phyloP scores from a whole-genome alignment of 1,140 invertebrate genomes.

The Chlorops oryzae region DNA sequence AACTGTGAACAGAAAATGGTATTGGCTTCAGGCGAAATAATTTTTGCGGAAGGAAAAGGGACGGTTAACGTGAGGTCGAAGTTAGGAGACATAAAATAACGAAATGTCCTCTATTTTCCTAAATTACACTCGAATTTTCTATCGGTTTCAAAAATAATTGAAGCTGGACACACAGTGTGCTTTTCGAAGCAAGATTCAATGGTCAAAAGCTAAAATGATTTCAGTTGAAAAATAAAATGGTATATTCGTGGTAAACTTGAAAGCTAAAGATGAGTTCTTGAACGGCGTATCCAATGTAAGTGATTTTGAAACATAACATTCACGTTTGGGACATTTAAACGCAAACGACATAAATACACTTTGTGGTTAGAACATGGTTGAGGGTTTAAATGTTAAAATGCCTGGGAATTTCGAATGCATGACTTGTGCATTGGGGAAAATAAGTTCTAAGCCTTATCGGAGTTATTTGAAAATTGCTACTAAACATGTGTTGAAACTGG shows the following conservation, averaged over 20 bases:
- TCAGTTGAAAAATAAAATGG: no score
- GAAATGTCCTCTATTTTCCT: conserved; percentile 9
- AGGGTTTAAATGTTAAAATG: background rate
- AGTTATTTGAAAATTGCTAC: background rate
- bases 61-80: no score
- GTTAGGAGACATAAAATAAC: no score
- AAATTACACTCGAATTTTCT: conserved; percentile 12
- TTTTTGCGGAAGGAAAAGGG: conserved; percentile 6
- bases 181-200: conserved; percentile 1
- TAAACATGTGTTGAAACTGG: conserved; percentile 5
- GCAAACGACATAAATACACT: no score
- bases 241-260: no score
- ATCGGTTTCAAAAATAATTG: conserved; percentile 7
- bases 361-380: background rate
- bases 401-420: background rate
- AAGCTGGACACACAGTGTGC: background rate
- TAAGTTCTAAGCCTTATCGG: no score
- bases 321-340: no score
- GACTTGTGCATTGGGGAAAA: conserved; percentile 1
- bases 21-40: conserved; percentile 7
- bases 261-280: no score
- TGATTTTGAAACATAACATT: no score
- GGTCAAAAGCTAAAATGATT: no score
- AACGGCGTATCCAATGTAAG: no score
- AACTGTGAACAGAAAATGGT: conserved; percentile 4